Evolutionary conservation across 2,888 invertebrate species (phyloP), one percentile per base, ranked within the genome.

Genomic region (Andricus quercusramuli): DNA sequence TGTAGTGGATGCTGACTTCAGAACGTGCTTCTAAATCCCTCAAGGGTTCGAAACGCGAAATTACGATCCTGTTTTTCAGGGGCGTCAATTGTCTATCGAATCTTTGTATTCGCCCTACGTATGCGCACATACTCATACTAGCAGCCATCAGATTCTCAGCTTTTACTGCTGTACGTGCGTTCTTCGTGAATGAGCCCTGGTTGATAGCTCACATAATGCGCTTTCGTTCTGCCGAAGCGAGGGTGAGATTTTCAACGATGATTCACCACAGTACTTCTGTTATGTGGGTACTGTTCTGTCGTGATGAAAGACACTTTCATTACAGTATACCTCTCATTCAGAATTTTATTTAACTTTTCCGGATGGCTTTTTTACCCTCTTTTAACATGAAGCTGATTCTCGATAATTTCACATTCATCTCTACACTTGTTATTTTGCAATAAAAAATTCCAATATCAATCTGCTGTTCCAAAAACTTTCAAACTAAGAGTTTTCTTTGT

Each of bases 121-220:
- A 51, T 20, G 51, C 20, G 51, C 51, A 29, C 4, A 32, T 70
- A 56, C 29, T 17, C 29, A 70, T 51, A 51, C 47, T 29, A 51
- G 20, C 51, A 70, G 32, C 22, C 51, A 70, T 70, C 70, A 70
- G 59, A 59, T 51, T 47, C 70, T 56, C 47, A 29, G 20, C 20
- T 47, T 70, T 70, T 70, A 70, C 51, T 70, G 51, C 9, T 29
- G 32, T 70, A 70, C 70, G 70, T 70, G 70, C 51, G 70, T 51
- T 70, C 70, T 51, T 25, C 20, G 20, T 51, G 70, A 70, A 70
- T 70, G 51, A 70, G 70, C 51, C 20, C 70, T 20, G 29, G 70
- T 70, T 70, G 70, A 70, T 70, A 51, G 70, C 70, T 17, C 70
- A 70, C 70, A 70, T 70, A 70, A 70, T 70, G 32, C 44, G 70